Conservation (phyloP, 2,888 invertebrate genomes). For the Lochmaea capreae region DNA sequence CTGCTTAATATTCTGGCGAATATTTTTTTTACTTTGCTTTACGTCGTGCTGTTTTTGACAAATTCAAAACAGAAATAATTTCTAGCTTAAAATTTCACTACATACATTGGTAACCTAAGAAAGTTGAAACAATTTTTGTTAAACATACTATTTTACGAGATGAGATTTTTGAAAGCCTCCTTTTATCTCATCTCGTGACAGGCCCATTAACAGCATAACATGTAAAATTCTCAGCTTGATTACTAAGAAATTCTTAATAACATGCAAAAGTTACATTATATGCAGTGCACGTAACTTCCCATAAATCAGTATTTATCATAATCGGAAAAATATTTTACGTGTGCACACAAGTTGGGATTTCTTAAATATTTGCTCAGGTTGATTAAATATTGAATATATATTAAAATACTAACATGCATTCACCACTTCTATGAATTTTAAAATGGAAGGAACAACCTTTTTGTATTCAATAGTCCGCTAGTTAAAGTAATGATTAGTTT, state of each 20-base stretch:
- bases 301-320: constrained; percentile 24
- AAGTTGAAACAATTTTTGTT: too few species aligned
- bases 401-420: constrained; percentile 21
- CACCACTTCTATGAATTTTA: not conserved
- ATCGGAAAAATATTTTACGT: constrained; percentile 16
- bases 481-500: not conserved
- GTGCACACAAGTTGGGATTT: constrained; percentile 10
- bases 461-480: not conserved
- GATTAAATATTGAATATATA: constrained; percentile 37
- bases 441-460: not conserved
- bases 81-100: too few species aligned
- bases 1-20: too few species aligned
- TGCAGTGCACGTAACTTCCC: not conserved
- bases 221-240: not conserved
- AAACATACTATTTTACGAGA: too few species aligned
- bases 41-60: too few species aligned
- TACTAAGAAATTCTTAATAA: not conserved
- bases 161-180: too few species aligned
- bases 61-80: too few species aligned
- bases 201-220: not conserved
- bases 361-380: constrained; percentile 33
- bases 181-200: too few species aligned
- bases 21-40: too few species aligned
- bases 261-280: not conserved
- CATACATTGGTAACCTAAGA: too few species aligned